These are phyloP conservation scores for Corythaeola cristata DNA, from an alignment of 2,113 vertebrate genomes.

Conservation along the genomic window DNA sequence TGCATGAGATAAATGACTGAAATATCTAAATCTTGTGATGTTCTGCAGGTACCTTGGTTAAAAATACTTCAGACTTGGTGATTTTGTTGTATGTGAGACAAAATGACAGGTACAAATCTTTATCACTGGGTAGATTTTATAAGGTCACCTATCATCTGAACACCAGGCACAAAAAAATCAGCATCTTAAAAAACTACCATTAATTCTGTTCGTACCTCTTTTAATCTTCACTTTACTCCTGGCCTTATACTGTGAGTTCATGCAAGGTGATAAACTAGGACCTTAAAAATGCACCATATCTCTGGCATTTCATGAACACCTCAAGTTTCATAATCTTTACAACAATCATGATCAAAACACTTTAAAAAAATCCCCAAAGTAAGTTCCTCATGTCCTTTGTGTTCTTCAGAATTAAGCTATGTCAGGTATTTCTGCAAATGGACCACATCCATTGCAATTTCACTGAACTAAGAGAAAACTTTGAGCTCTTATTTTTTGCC, in stretches of 20 bases:
- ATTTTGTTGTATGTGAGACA: not conserved
- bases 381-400: slow-evolving; percentile 8
- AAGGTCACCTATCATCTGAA: slow-evolving; percentile 13
- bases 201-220: not conserved
- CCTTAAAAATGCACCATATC: slow-evolving; percentile 54
- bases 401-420: slow-evolving; percentile 47
- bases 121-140: not conserved
- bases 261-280: slow-evolving; percentile 20
- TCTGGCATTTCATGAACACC: slow-evolving; percentile 27
- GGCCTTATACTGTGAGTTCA: slow-evolving; percentile 39
- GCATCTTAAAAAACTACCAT: not conserved
- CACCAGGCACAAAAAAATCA: not conserved
- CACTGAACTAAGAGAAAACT: slow-evolving; percentile 17
- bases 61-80: not conserved
- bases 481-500: not conserved
- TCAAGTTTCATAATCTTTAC: not conserved
- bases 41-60: not conserved
- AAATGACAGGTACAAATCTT: not conserved
- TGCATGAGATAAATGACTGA: not conserved
- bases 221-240: slow-evolving; percentile 1
- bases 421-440: slow-evolving; percentile 42
- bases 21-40: not conserved
- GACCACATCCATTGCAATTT: not conserved
- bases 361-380: slow-evolving; percentile 11
- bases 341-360: slow-evolving; percentile 25